Percentiles rank a stretch among this genome's conserved stretches.
Evolutionary conservation across 2,888 invertebrate genomes (phyloP).

Genomic region (Stratiomys singularior): DNA sequence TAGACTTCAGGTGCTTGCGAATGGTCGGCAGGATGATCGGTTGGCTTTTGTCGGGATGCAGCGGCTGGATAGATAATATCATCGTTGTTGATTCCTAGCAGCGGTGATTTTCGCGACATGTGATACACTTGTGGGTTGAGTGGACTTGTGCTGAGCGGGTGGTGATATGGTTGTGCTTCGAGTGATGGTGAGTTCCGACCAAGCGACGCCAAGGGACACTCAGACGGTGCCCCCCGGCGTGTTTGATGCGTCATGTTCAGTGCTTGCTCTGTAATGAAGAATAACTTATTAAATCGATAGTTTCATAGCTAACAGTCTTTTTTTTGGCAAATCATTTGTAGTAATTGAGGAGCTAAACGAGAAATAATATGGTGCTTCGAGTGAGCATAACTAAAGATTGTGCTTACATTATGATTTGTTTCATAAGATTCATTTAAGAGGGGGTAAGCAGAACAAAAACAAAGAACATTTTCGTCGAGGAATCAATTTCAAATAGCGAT

Average conservation of each 20-base stretch:
- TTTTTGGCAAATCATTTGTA: too few relatives aligned
- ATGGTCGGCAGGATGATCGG: neutral
- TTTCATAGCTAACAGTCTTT: too few relatives aligned
- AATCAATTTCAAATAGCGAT: too few relatives aligned
- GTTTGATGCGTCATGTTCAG: conserved; percentile 62
- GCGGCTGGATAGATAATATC: conserved; percentile 60
- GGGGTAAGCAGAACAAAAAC: too few relatives aligned
- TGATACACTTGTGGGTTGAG: conserved; percentile 66
- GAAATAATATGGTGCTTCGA: too few relatives aligned
- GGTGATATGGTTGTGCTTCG: conserved; percentile 63
- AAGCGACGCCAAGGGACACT: conserved; percentile 72
- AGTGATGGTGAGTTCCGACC: conserved; percentile 67
- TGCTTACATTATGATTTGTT: too few relatives aligned
- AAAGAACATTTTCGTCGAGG: too few relatives aligned
- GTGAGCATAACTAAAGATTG: too few relatives aligned
- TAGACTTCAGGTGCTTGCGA: conserved; percentile 55
- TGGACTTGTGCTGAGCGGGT: conserved; percentile 66
- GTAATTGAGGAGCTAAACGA: too few relatives aligned
- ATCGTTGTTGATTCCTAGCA: conserved; percentile 61
- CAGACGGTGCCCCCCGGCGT: conserved; percentile 66
- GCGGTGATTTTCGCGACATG: conserved; percentile 65
- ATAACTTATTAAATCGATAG: too few relatives aligned
- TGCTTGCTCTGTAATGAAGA: too few relatives aligned
- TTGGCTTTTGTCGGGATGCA: conserved; percentile 53
- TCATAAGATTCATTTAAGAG: too few relatives aligned